phyloP scores from a whole-genome alignment of 2,888 invertebrate genomes.

The Seladonia tumulorum region DNA sequence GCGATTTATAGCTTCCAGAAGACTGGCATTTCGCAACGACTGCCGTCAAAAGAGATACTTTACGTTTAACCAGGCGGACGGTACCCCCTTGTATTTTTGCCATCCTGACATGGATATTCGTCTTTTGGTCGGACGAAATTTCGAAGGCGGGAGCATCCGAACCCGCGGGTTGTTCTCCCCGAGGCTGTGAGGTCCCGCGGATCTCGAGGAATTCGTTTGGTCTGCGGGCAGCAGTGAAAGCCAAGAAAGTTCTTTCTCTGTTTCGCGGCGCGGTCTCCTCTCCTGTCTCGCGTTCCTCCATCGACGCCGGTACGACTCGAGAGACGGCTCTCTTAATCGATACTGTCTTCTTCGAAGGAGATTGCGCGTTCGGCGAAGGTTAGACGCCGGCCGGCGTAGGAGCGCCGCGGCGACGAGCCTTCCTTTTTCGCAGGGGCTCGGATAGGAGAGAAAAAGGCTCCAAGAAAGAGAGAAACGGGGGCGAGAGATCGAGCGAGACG shows the following conservation, averaged over 20 bases:
- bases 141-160: slow-evolving; percentile 25
- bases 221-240: slow-evolving; percentile 56
- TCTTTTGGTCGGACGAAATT: neutral
- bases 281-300: slow-evolving; percentile 29
- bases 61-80: neutral
- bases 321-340: slow-evolving; percentile 71
- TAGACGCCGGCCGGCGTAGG: slow-evolving; percentile 55
- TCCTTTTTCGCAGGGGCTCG: slow-evolving; percentile 52
- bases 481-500: neutral
- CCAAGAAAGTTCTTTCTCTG: slow-evolving; percentile 59
- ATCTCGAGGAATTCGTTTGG: slow-evolving; percentile 47
- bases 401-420: slow-evolving; percentile 53
- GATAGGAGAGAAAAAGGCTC: neutral
- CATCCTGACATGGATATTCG: neutral
- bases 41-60: neutral
- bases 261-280: slow-evolving; percentile 29
- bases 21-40: neutral
- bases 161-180: slow-evolving; percentile 5
- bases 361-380: slow-evolving; percentile 72
- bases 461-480: neutral
- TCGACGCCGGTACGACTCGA: slow-evolving; percentile 39
- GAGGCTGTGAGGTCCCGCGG: slow-evolving; percentile 28
- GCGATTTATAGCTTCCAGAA: neutral
- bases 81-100: neutral
- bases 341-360: slow-evolving; percentile 75